Percentiles rank a stretch among this genome's conserved stretches.
Conservation (phyloP, 2,888 invertebrate genomes). For the Aphrophora alni region DNA sequence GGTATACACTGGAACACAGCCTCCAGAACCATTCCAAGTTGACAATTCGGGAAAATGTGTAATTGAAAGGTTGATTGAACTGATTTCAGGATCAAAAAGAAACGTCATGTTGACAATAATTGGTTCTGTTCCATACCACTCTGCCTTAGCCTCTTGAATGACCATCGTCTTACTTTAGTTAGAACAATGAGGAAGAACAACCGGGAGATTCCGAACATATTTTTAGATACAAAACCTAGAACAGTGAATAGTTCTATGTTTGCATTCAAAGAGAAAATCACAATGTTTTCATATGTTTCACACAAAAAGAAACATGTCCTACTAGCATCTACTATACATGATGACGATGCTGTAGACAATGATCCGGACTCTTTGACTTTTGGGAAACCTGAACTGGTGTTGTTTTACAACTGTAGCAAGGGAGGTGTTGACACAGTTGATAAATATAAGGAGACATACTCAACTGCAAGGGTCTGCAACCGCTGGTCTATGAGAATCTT, state of each 20-base stretch:
- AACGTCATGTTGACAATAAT: constrained; percentile 52
- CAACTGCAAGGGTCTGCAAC: constrained; percentile 22
- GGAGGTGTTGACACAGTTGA: neutral
- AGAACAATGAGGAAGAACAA: constrained; percentile 45
- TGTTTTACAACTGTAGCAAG: constrained; percentile 25
- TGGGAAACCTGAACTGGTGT: constrained; percentile 13
- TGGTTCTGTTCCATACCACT: constrained; percentile 53
- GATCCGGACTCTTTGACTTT: neutral
- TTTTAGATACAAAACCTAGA: no score
- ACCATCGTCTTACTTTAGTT: constrained; percentile 44
- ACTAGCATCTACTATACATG: constrained; percentile 6
- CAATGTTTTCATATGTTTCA: neutral
- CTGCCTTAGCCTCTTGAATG: constrained; percentile 45
- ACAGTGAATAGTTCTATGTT: no score
- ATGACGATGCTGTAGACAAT: constrained; percentile 4
- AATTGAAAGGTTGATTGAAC: constrained; percentile 46
- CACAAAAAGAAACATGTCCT: neutral
- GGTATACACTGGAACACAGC: no score
- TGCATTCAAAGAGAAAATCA: neutral
- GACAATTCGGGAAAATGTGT: constrained; percentile 51
- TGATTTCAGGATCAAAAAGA: constrained; percentile 50
- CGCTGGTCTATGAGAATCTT: constrained; percentile 32
- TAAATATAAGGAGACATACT: constrained; percentile 8
- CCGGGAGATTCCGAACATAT: no score
- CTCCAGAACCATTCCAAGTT: constrained; percentile 49